These are phyloP conservation scores for Oncorhynchus keta DNA, from an alignment of 2,113 vertebrate genomes.

Conservation along the genomic window DNA sequence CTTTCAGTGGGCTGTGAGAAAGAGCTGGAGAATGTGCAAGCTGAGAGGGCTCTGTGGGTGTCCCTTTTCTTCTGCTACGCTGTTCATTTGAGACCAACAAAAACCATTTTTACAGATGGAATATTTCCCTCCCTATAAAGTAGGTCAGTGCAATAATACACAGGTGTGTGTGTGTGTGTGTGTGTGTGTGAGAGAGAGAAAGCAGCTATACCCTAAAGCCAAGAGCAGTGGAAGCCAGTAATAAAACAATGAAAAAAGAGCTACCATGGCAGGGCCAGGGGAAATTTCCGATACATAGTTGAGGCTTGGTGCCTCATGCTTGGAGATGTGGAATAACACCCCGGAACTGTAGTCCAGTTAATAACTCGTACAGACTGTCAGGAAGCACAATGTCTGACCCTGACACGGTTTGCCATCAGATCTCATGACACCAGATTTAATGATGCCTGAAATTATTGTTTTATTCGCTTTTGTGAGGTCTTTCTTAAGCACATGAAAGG, in stretches of 20 bases:
- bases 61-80: not conserved
- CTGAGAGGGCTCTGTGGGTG: not conserved
- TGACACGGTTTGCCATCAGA: not conserved
- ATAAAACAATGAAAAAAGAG: not conserved
- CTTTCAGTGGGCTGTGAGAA: not conserved
- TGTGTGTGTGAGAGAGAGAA: not conserved
- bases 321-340: not conserved
- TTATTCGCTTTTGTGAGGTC: not conserved
- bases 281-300: not conserved
- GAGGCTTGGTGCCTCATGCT: not conserved
- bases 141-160: not conserved
- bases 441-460: constrained; percentile 3
- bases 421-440: not conserved
- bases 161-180: no score
- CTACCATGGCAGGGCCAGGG: not conserved
- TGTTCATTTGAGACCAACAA: not conserved
- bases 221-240: not conserved
- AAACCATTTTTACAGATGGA: not conserved
- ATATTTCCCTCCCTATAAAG: not conserved
- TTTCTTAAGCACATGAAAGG: not conserved
- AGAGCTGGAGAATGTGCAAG: not conserved
- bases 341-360: not conserved
- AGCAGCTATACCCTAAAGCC: not conserved
- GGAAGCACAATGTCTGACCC: not conserved
- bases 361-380: not conserved